Base-by-base conservation (phyloP, 2,888 invertebrate species). In the Cinara cedri region DNA sequence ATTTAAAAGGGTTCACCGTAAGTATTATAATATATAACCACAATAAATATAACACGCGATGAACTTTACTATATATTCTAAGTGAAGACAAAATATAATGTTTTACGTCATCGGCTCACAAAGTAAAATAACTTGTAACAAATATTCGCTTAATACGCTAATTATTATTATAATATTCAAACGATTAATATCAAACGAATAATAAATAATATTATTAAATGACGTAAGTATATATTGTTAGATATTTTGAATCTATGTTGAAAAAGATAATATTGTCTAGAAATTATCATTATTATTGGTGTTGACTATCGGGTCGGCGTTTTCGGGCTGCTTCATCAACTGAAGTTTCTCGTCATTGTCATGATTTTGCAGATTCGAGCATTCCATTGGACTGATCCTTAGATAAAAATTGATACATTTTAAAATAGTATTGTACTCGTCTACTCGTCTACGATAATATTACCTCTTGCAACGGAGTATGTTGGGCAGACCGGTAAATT, bases 401-500 rank as follows among this genome's bases (percentile, higher is more conserved):
- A n/a, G n/a, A n/a, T n/a, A n/a, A n/a, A n/a, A n/a, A n/a, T n/a
- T 6, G 6, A 34, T 34, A 34, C 6, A 34, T 34, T 34, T 34
- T 34, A n/a, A n/a, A n/a, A n/a, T n/a, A 34, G 34, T 57, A 2
- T 66, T 66, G 4, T 70, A 21, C 21, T 55, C 4, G 26, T 0
- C 9, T 60, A 26, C 24, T 21, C 19, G 19, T n/a, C 51, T 55
- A n/a, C n/a, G n/a, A n/a, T n/a, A n/a, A n/a, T n/a, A n/a, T n/a
- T n/a, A 70, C 78, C 68, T 78, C 60, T 62, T 70, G 60, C 78
- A 78, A 60, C 49, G 68, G 34, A 78, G 60, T 34, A 46, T 21
- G 49, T 78, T 78, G 6, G 68, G 26, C 10, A 34, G n/a, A 42
- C 68, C 78, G 10, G 46, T 49, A 10, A 60, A 60, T 16, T 78